Evolutionary conservation across 2,797 vertebrate genomes (phyloP).

Genomic region (Danio aesculapii): DNA sequence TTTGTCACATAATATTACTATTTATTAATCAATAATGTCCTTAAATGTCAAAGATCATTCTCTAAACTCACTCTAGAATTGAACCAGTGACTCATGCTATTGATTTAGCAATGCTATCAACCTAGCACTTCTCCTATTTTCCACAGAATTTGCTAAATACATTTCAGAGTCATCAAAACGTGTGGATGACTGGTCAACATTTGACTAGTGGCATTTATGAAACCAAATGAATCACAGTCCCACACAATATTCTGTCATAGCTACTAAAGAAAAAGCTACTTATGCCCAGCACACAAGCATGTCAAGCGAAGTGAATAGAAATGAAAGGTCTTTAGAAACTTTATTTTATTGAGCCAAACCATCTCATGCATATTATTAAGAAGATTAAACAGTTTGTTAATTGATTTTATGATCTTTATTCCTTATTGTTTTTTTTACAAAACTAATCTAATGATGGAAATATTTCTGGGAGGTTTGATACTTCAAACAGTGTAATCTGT

Average conservation of each 20-base stretch:
- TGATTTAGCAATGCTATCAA: slow-evolving; percentile 22
- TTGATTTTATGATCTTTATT: no score
- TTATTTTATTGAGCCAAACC: neutral
- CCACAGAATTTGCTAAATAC: slow-evolving; percentile 17
- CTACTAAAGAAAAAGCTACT: slow-evolving; percentile 1
- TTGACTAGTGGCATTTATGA: slow-evolving; percentile 4
- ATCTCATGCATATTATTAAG: no score
- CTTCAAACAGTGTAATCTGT: neutral
- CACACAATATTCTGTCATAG: neutral
- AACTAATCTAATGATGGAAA: no score
- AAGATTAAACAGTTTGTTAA: no score
- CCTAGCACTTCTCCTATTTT: neutral
- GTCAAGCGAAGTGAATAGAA: neutral
- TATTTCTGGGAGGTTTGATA: neutral
- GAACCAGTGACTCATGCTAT: slow-evolving; percentile 10
- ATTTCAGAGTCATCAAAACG: slow-evolving; percentile 24
- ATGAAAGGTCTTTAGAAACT: neutral
- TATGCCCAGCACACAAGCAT: neutral
- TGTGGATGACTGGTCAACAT: slow-evolving; percentile 13
- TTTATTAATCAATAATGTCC: neutral
- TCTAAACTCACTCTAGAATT: neutral
- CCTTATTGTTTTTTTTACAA: no score
- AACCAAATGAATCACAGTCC: slow-evolving; percentile 5
- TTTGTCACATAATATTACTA: no score
- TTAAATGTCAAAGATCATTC: neutral